These are phyloP conservation scores for Lophochroa leadbeateri DNA, from an alignment of 2,113 vertebrate genomes.

Conservation along the genomic window DNA sequence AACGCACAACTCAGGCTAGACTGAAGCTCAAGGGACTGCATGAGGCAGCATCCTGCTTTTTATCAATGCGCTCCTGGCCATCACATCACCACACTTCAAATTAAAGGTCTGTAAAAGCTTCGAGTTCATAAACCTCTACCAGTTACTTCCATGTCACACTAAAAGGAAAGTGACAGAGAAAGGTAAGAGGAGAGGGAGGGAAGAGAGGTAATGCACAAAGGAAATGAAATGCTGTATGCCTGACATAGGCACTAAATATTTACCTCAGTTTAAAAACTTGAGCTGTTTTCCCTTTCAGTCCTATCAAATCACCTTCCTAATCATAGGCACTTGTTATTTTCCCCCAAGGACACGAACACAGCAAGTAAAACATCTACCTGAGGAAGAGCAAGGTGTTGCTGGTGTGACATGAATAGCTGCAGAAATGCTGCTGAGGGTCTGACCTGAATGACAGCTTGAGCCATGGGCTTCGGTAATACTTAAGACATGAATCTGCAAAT, in stretches of 20 bases:
- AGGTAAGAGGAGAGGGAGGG: background rate
- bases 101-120: background rate
- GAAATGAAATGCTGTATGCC: background rate
- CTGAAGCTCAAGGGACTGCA: background rate
- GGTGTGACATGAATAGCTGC: background rate
- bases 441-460: background rate
- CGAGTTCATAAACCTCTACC: background rate
- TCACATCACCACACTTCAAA: background rate
- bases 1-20: background rate
- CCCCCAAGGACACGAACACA: background rate
- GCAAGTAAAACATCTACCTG: background rate
- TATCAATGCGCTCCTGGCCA: background rate
- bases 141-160: background rate
- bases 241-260: conserved; percentile 16
- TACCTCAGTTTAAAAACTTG: background rate
- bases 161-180: background rate
- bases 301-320: conserved; percentile 37
- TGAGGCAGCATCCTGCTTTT: background rate
- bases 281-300: background rate
- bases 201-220: background rate
- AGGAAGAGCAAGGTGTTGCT: background rate
- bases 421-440: background rate
- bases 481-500: background rate
- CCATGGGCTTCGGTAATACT: rapidly evolving
- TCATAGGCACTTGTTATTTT: background rate